phyloP scores from a whole-genome alignment of 2,113 vertebrate genomes.

The Pyxicephalus adspersus region DNA sequence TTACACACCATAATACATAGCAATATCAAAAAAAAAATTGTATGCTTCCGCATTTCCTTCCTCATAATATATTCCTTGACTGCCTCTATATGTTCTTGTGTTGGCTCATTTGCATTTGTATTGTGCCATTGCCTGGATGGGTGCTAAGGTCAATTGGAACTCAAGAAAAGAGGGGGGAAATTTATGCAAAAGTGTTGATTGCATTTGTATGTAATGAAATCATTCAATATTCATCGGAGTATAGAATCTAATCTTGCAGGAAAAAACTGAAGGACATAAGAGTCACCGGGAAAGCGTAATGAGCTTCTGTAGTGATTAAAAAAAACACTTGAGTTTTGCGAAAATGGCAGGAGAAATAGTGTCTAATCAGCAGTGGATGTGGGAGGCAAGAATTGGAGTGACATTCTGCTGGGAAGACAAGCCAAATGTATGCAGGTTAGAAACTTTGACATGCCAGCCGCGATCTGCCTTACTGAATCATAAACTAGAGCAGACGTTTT shows the following conservation, averaged over 20 bases:
- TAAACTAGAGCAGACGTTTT: conserved; percentile 61
- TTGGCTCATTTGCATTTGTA: conserved; percentile 82
- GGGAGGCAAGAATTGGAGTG: conserved; percentile 83
- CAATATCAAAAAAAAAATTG: conserved; percentile 16
- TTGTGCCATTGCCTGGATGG: conserved; percentile 78
- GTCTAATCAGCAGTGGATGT: conserved; percentile 87
- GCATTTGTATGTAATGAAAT: conserved; percentile 89
- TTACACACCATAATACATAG: conserved; percentile 12
- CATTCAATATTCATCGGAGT: conserved; percentile 89
- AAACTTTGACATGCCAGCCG: conserved; percentile 74
- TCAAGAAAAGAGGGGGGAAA: conserved; percentile 83
- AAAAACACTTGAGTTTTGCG: conserved; percentile 81
- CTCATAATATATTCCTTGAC: conserved; percentile 60
- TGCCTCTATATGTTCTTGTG: conserved; percentile 65
- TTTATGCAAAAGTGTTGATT: conserved; percentile 90
- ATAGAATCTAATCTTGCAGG: conserved; percentile 84
- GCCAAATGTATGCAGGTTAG: conserved; percentile 73
- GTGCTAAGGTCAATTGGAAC: conserved; percentile 86
- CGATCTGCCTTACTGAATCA: conserved; percentile 71
- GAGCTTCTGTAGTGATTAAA: conserved; percentile 89
- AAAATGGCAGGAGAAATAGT: conserved; percentile 82
- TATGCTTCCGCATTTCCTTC: neutral
- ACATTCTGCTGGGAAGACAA: conserved; percentile 76
- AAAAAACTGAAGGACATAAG: conserved; percentile 93
- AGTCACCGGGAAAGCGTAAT: conserved; percentile 86